Evolutionary conservation across 2,113 vertebrate species (phyloP), one percentile per base, ranked within the genome.

Genomic region (Trematocara marginatum): DNA sequence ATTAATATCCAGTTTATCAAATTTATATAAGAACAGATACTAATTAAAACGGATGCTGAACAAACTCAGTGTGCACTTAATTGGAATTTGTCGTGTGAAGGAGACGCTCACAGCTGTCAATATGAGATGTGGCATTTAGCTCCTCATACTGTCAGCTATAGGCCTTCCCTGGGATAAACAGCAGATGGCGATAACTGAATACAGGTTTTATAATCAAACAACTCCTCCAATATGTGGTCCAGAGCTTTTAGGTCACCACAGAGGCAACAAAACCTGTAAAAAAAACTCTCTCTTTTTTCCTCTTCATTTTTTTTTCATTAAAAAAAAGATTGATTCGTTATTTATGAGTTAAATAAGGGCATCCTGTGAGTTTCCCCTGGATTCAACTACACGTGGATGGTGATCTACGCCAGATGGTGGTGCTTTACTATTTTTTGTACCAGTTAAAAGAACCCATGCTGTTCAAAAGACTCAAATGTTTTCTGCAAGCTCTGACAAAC

Each of bases 141-240:
- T 51, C 45, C 61, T 84, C 81, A 29, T 61, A 42, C 69, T 64
- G n/a, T 47, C 80, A 53, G 35, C 31, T 49, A 23, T 7, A 74
- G 81, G 79, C 81, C 57, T 91, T 95, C 42, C 79, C 88, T 66
- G 51, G 6, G n/a, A 89, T 34, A 88, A 88, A 90, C 94, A 92
- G 88, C 86, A 95, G 94, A 93, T 94, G 93, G 94, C 92, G 93
- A 91, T 88, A 93, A 79, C 57, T 89, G 89, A 85, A 90, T 89
- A 42, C 86, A 83, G 80, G 61, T 86, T 82, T 74, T 84, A 42
- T 53, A 20, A 78, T 51, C 53, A 82, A 45, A 47, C 74, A 31
- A 38, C 79, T 84, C 47, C 34, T 56, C 66, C 35, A 53, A 29
- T 66, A 42, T 40, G 29, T 64, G 51, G 34, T 57, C 10, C 45